A percentile compares a stretch with the other conserved stretches of the same genome.
Evolutionary conservation across 2,113 vertebrate genomes (phyloP).

Genomic region (Sorex araneus): DNA sequence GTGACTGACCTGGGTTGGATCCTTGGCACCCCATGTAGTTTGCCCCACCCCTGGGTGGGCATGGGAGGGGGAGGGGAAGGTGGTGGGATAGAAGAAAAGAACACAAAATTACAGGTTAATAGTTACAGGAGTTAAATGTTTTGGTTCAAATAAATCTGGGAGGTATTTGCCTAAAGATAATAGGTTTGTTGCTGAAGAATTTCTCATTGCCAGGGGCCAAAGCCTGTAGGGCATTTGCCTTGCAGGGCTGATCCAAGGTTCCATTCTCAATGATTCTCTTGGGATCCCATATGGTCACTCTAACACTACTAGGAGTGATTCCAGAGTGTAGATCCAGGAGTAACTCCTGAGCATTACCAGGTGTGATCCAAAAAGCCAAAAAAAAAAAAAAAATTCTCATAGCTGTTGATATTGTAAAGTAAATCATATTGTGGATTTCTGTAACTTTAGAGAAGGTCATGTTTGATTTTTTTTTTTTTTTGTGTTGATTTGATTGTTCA

Average conservation of each 20-base stretch:
- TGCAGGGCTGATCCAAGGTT: no score
- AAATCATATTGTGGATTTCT: no score
- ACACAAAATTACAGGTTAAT: constrained; percentile 29
- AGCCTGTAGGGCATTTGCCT: no score
- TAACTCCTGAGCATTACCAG: no score
- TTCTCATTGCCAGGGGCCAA: background rate
- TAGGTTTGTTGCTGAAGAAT: constrained; percentile 41
- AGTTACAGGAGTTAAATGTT: constrained; percentile 60
- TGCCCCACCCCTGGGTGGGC: no score
- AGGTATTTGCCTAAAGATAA: constrained; percentile 36
- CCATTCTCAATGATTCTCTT: no score
- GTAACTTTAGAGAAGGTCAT: background rate
- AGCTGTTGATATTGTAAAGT: background rate
- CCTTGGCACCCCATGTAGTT: no score
- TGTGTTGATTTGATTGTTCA: background rate
- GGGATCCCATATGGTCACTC: no score
- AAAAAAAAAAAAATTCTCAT: background rate
- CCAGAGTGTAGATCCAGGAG: no score
- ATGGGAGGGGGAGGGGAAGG: no score
- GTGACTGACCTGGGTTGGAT: background rate
- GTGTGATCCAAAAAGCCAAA: no score
- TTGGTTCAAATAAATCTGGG: constrained; percentile 48
- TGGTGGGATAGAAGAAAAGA: background rate
- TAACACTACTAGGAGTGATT: no score
- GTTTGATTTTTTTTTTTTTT: background rate